Evolutionary conservation across 1,140 invertebrate genomes (phyloP).

Genomic region (Musca domestica): DNA sequence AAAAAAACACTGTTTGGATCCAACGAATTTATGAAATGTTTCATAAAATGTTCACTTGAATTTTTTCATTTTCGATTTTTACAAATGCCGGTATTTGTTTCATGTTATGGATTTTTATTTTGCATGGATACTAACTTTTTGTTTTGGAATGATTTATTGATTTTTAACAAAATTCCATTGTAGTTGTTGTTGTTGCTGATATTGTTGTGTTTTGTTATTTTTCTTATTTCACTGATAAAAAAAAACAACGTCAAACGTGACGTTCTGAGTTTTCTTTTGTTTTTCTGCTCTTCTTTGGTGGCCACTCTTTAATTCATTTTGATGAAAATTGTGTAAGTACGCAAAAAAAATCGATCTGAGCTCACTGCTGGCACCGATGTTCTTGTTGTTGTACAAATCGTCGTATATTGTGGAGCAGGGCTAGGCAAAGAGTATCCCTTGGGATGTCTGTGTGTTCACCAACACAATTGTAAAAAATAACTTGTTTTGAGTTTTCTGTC

Average conservation of each 20-base stretch:
- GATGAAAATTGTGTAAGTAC: conserved; percentile 3
- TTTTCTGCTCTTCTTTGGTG: not conserved
- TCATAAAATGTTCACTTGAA: not conserved
- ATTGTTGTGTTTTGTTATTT: not conserved
- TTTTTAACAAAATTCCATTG: conserved; percentile 21
- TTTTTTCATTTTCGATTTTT: not conserved
- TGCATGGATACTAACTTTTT: not conserved
- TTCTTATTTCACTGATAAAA: too few species aligned
- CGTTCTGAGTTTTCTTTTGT: not conserved
- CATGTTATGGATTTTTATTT: not conserved
- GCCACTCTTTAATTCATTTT: not conserved
- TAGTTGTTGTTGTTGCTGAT: conserved; percentile 3
- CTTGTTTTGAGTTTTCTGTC: too few species aligned
- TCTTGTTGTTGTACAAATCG: too few species aligned
- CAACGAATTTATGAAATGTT: not conserved
- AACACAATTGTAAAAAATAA: too few species aligned
- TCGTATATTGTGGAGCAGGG: too few species aligned
- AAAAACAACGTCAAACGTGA: too few species aligned
- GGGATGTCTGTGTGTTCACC: too few species aligned
- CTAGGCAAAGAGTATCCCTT: too few species aligned
- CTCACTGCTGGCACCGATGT: too few species aligned
- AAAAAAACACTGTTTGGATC: too few species aligned
- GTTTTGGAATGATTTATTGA: conserved; percentile 9
- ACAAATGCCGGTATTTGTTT: not conserved
- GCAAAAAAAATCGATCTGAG: conserved; percentile 17